Evolutionary conservation across 2,888 invertebrate species (phyloP).

Genomic region (Bursaphelenchus okinawaensis): DNA sequence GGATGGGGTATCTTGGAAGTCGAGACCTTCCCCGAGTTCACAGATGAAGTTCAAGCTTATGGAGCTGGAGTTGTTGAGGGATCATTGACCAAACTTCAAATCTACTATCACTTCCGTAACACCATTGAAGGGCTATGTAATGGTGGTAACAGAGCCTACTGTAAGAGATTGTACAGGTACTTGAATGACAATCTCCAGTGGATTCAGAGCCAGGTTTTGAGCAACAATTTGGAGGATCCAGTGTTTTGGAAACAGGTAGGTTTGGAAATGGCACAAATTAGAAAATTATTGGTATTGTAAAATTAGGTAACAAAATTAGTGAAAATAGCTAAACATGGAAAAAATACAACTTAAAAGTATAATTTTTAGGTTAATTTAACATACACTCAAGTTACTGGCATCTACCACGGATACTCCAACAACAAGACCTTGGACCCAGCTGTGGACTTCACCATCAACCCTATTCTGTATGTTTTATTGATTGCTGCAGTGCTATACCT

Average conservation of each 20-base stretch:
- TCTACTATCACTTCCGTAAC: conserved; percentile 52
- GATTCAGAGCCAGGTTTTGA: conserved; percentile 39
- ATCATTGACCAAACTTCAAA: conserved; percentile 50
- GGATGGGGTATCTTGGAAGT: conserved; percentile 56
- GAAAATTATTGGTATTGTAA: no score
- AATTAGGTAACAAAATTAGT: no score
- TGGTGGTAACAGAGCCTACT: conserved; percentile 38
- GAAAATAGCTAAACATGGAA: background rate
- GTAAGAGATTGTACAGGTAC: conserved; percentile 43
- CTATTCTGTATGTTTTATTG: conserved; percentile 39
- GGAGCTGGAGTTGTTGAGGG: conserved; percentile 55
- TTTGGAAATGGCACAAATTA: no score
- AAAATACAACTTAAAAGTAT: conserved; percentile 3
- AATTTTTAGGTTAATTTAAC: conserved; percentile 46
- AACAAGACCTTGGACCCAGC: conserved; percentile 37
- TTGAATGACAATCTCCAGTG: conserved; percentile 46
- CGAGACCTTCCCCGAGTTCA: conserved; percentile 45
- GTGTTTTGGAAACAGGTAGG: conserved; percentile 43
- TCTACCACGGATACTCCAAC: conserved; percentile 46
- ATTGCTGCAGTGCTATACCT: no score
- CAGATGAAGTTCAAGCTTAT: conserved; percentile 50
- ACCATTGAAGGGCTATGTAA: conserved; percentile 50
- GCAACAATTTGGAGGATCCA: conserved; percentile 22
- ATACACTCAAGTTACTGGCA: conserved; percentile 52
- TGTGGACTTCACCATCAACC: conserved; percentile 44